Evolutionary conservation across 2,113 vertebrate species (phyloP), one percentile per base, ranked within the genome.

Genomic region (Oryzias javanicus): DNA sequence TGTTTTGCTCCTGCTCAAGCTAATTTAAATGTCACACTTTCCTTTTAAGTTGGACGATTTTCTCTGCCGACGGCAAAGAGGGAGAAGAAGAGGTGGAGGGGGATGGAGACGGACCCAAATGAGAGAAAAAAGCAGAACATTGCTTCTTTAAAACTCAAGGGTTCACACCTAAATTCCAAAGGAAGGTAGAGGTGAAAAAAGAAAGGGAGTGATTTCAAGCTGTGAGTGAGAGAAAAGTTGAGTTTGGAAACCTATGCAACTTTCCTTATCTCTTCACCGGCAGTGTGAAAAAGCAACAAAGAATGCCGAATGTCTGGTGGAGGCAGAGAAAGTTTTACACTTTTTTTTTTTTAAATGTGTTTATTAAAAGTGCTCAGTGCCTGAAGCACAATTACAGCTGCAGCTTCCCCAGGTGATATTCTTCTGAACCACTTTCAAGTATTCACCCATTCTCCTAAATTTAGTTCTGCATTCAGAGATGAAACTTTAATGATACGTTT

Each of bases 21-120:
- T 82, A 56, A 70, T 80, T 80, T 71, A 69, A 74, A 82, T 79
- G 61, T 62, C 70, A 72, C 72, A 82, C 74, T 79, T 80, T 72
- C 47, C 46, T 78, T 78, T 76, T 71, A 51, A 72, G 70, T 74
- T 77, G 70, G 70, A 82, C 79, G 5, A 49, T 67, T 78, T 76
- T 78, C 52, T 52, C 55, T 74, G 66, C 72, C 77, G 55, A 58
- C 55, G 52, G 56, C 42, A 49, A 59, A 67, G 52, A 74, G 20
- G 25, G 47, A 67, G 44, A 27, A 49, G 54, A 64, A 45, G 41
- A 27, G 53, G 41, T 64, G 42, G 27, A 72, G 52, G 20, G 45
- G 48, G 59, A 67, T 16, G 42, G 49, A 64, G 55, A 65, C 0
- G 6, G 15, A 15, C 55, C 58, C 57, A 65, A 75, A 66, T 50